phyloP scores from a whole-genome alignment of 2,797 vertebrate species.

The Rhincodon typus region DNA sequence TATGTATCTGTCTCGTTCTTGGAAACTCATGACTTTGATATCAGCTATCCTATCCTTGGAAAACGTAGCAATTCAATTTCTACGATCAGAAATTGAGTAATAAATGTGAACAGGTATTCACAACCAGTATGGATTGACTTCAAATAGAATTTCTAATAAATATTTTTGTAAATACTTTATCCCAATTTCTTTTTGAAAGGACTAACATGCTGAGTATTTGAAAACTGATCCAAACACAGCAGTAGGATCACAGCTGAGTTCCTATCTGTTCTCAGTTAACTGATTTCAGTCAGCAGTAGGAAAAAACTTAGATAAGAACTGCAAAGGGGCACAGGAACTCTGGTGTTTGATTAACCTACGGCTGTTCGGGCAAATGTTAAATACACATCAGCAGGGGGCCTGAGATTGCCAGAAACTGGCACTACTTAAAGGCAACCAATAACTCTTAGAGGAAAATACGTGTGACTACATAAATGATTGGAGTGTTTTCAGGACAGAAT shows the following conservation, averaged over 20 bases:
- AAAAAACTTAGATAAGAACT: too few relatives aligned
- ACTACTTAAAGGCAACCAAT: too few relatives aligned
- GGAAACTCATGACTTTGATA: too few relatives aligned
- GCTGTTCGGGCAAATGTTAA: too few relatives aligned
- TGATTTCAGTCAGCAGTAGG: neutral
- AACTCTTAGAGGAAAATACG: neutral
- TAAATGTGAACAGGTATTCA: neutral
- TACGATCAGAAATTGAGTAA: neutral
- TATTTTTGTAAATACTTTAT: neutral
- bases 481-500: neutral
- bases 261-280: neutral
- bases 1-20: too few relatives aligned
- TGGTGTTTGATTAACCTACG: too few relatives aligned
- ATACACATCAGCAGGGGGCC: too few relatives aligned
- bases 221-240: neutral
- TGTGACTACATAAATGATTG: neutral
- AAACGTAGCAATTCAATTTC: neutral
- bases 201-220: neutral
- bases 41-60: too few relatives aligned
- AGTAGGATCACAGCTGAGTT: neutral
- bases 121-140: neutral
- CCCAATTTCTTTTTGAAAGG: neutral
- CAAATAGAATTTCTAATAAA: neutral
- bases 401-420: neutral
- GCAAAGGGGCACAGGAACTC: too few relatives aligned